Conservation (phyloP, 2,888 invertebrate species). For the Drepanosiphum platanoidis region DNA sequence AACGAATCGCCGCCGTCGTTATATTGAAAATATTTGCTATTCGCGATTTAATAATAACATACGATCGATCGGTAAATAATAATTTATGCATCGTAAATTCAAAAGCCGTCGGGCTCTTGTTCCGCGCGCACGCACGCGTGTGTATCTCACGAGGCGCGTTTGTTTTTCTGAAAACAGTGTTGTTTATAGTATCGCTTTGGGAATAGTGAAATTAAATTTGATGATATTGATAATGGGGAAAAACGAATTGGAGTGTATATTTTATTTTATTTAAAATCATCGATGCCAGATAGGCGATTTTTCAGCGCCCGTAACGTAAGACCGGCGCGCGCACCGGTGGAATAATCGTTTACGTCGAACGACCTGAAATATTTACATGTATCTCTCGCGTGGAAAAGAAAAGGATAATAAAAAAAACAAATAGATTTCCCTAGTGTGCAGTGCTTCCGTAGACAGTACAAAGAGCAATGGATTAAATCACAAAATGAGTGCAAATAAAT, state of each 20-base stretch:
- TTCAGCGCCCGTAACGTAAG: constrained; percentile 23
- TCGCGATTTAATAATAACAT: background rate
- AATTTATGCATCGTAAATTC: background rate
- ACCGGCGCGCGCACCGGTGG: constrained; percentile 18
- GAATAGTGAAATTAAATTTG: constrained; percentile 45
- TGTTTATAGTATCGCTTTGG: background rate
- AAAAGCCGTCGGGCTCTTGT: background rate
- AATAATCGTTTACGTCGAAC: constrained; percentile 60
- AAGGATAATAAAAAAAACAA: constrained; percentile 54
- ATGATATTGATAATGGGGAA: constrained; percentile 36
- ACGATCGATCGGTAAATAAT: background rate
- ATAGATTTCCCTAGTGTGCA: constrained; percentile 60
- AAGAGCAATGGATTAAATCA: constrained; percentile 55
- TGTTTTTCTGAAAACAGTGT: background rate
- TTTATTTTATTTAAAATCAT: constrained; percentile 44
- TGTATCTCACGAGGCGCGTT: background rate
- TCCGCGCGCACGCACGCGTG: background rate
- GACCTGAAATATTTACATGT: constrained; percentile 56
- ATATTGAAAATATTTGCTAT: background rate
- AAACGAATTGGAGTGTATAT: constrained; percentile 33
- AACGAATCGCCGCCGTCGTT: background rate
- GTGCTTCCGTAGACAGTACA: constrained; percentile 38
- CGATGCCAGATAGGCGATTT: constrained; percentile 28
- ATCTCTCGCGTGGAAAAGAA: constrained; percentile 25
- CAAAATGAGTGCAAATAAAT: constrained; percentile 54